Conservation (phyloP, 2,797 vertebrate species). For the Channa striata region DNA sequence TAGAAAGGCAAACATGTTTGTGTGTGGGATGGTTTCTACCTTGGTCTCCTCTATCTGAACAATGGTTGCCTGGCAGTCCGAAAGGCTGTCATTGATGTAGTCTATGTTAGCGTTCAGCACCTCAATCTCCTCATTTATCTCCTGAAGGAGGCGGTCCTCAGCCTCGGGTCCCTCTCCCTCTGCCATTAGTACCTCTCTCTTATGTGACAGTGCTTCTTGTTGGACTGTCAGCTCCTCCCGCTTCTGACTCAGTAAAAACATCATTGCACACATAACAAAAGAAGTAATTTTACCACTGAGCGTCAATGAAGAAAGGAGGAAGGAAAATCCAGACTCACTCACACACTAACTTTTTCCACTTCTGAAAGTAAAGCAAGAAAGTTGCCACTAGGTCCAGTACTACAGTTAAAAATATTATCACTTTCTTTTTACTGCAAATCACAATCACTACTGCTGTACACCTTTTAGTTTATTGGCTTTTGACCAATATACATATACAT, state of each 20-base stretch:
- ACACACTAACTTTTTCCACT: no score
- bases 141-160: constrained; percentile 91
- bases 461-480: no score
- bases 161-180: constrained; percentile 84
- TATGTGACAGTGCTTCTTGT: constrained; percentile 90
- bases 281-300: background rate
- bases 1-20: background rate
- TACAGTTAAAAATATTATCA: no score
- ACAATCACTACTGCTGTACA: no score
- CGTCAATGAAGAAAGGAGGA: background rate
- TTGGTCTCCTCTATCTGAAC: constrained; percentile 99
- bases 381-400: no score
- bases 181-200: constrained; percentile 87
- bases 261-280: constrained; percentile 6
- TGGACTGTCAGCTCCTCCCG: constrained; percentile 94
- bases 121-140: constrained; percentile 95
- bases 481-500: no score
- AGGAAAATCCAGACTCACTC: constrained; percentile 17
- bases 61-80: constrained; percentile 97
- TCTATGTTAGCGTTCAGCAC: constrained; percentile 96
- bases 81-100: constrained; percentile 97
- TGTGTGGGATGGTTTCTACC: constrained; percentile 71
- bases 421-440: no score
- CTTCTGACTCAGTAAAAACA: constrained; percentile 86
- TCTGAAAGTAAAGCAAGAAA: constrained; percentile 9